phyloP scores from a whole-genome alignment of 2,797 vertebrate species.

The Dallia pectoralis region DNA sequence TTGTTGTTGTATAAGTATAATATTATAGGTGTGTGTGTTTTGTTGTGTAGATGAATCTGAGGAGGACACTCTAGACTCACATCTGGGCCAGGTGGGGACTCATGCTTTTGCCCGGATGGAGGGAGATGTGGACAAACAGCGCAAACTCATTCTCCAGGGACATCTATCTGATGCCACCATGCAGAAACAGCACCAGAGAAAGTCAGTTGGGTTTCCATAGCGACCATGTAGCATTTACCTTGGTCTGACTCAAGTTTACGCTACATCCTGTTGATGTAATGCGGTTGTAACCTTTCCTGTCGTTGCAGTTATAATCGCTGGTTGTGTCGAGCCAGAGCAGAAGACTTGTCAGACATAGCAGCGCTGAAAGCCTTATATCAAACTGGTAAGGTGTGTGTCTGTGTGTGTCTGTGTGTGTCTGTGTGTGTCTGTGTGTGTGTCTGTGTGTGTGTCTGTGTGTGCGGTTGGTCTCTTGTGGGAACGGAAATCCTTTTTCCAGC shows the following conservation, averaged over 20 bases:
- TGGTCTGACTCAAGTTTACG: background rate
- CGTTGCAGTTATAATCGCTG: conserved; percentile 90
- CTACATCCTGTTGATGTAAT: background rate
- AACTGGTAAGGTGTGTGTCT: conserved; percentile 79
- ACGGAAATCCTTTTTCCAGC: conserved; percentile 40
- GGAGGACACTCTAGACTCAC: conserved; percentile 82
- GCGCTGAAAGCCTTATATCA: conserved; percentile 97
- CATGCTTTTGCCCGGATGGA: conserved; percentile 98
- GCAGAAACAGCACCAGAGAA: conserved; percentile 95
- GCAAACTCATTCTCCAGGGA: conserved; percentile 91
- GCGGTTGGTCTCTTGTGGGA: background rate
- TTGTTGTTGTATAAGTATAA: too few relatives aligned
- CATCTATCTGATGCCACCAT: conserved; percentile 89
- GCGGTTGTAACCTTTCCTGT: conserved; percentile 11
- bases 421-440: background rate
- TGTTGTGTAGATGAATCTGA: conserved; percentile 64
- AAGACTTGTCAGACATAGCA: conserved; percentile 95
- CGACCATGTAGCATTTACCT: background rate
- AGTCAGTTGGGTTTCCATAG: conserved; percentile 81
- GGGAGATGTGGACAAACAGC: conserved; percentile 94
- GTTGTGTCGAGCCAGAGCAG: conserved; percentile 92
- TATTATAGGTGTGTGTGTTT: conserved; percentile 15
- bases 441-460: conserved; percentile 5
- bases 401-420: conserved; percentile 5
- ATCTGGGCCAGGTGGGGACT: conserved; percentile 89